Evolutionary conservation across 1,140 invertebrate genomes (phyloP), one percentile per base, ranked within the genome.

Genomic region (Lutraria rhynchaena): DNA sequence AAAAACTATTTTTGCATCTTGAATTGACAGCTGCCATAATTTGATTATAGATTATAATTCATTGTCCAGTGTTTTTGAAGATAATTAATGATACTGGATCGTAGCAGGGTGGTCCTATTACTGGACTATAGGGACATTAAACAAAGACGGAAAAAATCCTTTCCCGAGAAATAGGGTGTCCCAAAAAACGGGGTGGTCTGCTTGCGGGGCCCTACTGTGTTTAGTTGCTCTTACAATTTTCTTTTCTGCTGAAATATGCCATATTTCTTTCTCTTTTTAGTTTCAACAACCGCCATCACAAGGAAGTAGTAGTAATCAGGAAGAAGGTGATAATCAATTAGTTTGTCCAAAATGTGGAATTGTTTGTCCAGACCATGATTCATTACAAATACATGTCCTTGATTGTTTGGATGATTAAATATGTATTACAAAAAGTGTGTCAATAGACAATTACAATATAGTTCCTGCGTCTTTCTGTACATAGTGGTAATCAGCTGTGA

Each of bases 361-460:
- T 35, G 19, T 27, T 1, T 88, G 84, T 74, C 88, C 88, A 7
- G 87, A 89, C 65, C 24, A 86, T 35, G 88, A 89, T 60, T 81
- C 86, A 1, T 75, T 89, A 19, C 88, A 89, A 69, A 87, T 89
- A 29, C 88, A 89, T 73, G 88, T 89, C 9, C 35, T 85, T 22
- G 88, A 89, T 15, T 89, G 88, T 63, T 70, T 89, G 35, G 87
- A 89, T 53, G 70, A 82, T 31, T 78, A 61, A 67, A 44, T 29
- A 58, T 41, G 15, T 15, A 41, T 41, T 41, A 41, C 37, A 41
- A n/a, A n/a, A n/a, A n/a, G n/a, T n/a, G n/a, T n/a, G n/a, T n/a
- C n/a, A n/a, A n/a, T n/a, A n/a, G n/a, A n/a, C n/a, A n/a, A n/a
- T n/a, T n/a, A n/a, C n/a, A n/a, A n/a, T n/a, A n/a, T n/a, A n/a